These are phyloP conservation scores for Scolopax rusticola DNA, from an alignment of 2,797 vertebrate genomes.

Conservation along the genomic window DNA sequence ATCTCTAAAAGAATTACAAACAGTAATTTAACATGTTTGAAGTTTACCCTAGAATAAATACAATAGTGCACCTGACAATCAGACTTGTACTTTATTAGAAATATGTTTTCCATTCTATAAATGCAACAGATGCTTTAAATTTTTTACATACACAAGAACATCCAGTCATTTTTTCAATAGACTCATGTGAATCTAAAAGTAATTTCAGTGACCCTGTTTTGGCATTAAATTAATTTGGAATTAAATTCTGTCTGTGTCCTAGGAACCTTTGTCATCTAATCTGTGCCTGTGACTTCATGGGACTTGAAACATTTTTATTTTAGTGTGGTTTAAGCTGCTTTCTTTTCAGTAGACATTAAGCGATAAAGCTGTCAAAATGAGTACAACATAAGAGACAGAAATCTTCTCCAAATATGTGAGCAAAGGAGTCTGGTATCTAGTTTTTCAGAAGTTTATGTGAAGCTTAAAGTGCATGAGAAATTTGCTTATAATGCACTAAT, in stretches of 20 bases:
- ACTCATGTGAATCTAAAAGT: background rate
- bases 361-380: background rate
- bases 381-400: background rate
- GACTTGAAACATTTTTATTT: conserved; percentile 15
- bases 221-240: background rate
- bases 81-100: background rate
- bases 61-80: background rate
- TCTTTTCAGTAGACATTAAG: background rate
- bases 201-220: background rate
- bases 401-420: background rate
- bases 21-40: background rate
- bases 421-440: background rate
- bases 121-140: background rate
- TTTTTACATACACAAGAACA: background rate
- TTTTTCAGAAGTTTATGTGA: background rate
- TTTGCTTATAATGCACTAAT: background rate
- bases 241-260: background rate
- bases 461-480: background rate
- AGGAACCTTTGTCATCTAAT: background rate
- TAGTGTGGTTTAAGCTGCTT: background rate
- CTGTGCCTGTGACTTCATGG: background rate
- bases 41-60: background rate
- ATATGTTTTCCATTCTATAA: background rate
- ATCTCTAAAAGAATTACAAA: background rate
- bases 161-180: background rate